Conservation (phyloP, 2,797 vertebrate species). For the Astyanax mexicanus region DNA sequence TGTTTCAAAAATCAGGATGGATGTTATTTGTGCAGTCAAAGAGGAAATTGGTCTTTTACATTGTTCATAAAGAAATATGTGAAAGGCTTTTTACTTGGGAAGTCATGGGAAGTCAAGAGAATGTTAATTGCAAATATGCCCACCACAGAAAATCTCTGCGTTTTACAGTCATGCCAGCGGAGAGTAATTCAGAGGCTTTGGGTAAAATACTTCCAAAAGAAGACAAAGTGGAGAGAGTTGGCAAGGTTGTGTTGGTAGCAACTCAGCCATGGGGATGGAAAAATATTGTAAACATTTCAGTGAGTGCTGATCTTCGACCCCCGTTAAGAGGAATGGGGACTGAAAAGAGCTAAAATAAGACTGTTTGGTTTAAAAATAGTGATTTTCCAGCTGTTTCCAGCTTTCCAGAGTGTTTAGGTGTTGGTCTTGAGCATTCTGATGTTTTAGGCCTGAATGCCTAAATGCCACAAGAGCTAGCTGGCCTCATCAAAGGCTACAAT, state of each 20-base stretch:
- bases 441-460: too few relatives aligned
- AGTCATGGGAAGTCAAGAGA: constrained; percentile 24
- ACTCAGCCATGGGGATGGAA: constrained; percentile 58
- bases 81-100: constrained; percentile 21
- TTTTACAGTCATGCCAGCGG: constrained; percentile 47
- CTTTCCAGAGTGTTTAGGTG: background rate
- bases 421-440: background rate
- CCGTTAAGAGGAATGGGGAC: constrained; percentile 19
- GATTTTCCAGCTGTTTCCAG: background rate
- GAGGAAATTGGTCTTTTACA: background rate
- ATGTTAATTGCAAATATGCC: constrained; percentile 35
- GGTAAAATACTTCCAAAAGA: constrained; percentile 51
- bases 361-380: constrained; percentile 12
- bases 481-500: constrained; percentile 12
- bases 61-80: constrained; percentile 4
- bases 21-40: background rate
- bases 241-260: constrained; percentile 57
- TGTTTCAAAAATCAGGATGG: background rate
- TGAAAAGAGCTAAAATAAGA: constrained; percentile 30
- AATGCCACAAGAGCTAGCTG: background rate
- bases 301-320: constrained; percentile 30
- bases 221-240: constrained; percentile 52
- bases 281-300: constrained; percentile 42
- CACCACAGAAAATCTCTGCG: constrained; percentile 15
- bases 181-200: constrained; percentile 35